Evolutionary conservation across 2,113 vertebrate species (phyloP), one percentile per base, ranked within the genome.

Genomic region (Chitala chitala): DNA sequence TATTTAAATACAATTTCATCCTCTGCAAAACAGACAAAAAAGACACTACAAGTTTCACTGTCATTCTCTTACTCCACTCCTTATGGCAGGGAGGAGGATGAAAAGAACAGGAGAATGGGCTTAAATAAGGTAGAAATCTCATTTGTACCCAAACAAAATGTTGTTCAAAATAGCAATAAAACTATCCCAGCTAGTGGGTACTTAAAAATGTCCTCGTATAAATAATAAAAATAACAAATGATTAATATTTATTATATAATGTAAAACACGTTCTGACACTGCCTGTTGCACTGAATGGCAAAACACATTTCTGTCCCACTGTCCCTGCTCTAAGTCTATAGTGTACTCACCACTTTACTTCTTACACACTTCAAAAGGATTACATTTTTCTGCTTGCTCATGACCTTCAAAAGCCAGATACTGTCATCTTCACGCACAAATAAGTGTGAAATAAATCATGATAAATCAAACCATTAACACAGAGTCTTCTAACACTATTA

Each of bases 151-250:
- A 82, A 82, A 83, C 79, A 83, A 83, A 87, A 85, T 31, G 78
- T 81, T 82, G 78, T 84, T 84, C 86, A 77, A 87, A 89, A 85
- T 82, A 83, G 81, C 63, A 40, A 74, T 78, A 79, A 84, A 87
- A 88, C 87, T 86, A 76, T 81, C 78, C 77, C 83, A 85, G 83
- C 83, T 83, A 83, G 83, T 83, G 84, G 86, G 85, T 84, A 85
- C 86, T 88, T 90, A 90, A 90, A 91, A 90, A 91, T 84, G 87
- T 89, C 85, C 86, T 88, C 82, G 87, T 90, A 90, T 91, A 92
- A 91, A 92, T 91, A 92, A 90, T 91, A 90, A 90, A 91, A 92
- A 92, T 88, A 87, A 75, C 65, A 75, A n/a, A 69, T 75, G 50
- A 75, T 75, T 73, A 86, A 84, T 88, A 82, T 86, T 88, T 87